Percentiles rank a stretch among this genome's conserved stretches.
Evolutionary conservation across 2,797 vertebrate genomes (phyloP).

Genomic region (Discoglossus pictus): DNA sequence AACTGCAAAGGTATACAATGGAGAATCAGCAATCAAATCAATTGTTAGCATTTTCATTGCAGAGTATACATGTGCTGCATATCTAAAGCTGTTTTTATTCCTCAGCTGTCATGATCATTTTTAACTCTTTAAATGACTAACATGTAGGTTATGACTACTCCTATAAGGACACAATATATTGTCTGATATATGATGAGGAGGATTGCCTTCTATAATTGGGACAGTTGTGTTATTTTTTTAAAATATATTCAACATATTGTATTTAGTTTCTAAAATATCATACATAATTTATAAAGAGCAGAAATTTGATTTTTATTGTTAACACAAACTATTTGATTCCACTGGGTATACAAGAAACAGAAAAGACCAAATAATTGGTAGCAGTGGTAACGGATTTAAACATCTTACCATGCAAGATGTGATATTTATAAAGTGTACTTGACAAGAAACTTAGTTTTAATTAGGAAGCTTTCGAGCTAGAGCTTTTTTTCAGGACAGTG

Average conservation of each 20-base stretch:
- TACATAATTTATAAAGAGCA: too few species aligned
- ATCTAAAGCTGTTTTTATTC: too few species aligned
- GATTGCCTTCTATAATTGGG: neutral
- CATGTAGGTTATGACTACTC: too few species aligned
- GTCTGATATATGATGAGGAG: slow-evolving; percentile 2
- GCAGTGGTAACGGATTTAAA: slow-evolving; percentile 5
- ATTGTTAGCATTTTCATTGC: too few species aligned
- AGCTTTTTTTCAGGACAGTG: too few species aligned
- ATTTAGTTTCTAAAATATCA: too few species aligned
- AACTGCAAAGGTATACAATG: too few species aligned
- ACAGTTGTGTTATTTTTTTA: slow-evolving; percentile 9
- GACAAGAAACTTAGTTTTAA: slow-evolving; percentile 7
- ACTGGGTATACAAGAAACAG: neutral
- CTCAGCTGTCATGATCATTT: too few species aligned
- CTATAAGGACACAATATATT: neutral
- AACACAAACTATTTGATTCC: slow-evolving; percentile 1
- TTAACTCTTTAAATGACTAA: too few species aligned
- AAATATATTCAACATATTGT: neutral
- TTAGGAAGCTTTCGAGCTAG: neutral
- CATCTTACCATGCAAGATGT: neutral
- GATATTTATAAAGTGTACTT: slow-evolving; percentile 4
- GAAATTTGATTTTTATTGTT: neutral
- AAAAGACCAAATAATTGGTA: slow-evolving; percentile 7
- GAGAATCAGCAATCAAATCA: too few species aligned
- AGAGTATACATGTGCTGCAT: too few species aligned